Conservation (phyloP, 2,113 vertebrate species). For the Nanger granti region DNA sequence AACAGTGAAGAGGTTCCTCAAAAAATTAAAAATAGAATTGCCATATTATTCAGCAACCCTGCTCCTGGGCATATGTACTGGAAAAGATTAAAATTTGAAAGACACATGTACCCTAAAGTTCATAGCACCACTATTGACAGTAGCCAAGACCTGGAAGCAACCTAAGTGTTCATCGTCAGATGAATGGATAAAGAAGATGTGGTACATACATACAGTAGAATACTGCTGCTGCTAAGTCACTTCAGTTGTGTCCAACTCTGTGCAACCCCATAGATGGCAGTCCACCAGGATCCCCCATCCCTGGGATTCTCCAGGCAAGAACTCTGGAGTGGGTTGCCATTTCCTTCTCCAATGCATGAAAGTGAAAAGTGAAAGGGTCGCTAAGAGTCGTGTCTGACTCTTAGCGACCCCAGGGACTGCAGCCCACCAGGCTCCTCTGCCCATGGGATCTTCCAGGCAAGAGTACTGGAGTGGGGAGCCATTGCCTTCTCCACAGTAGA, state of each 20-base stretch:
- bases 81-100: not conserved
- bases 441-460: no score
- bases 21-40: not conserved
- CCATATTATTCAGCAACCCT: not conserved
- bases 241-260: accelerated
- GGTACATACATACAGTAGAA: not conserved
- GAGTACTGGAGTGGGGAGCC: no score
- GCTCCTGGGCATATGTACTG: not conserved
- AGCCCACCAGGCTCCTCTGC: no score
- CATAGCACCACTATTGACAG: not conserved
- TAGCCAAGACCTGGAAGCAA: not conserved
- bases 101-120: not conserved
- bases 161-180: not conserved
- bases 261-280: accelerated
- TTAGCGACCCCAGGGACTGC: accelerated
- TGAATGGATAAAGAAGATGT: not conserved
- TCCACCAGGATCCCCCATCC: accelerated
- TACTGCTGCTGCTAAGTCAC: not conserved
- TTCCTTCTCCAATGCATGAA: no score
- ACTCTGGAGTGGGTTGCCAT: no score
- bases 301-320: no score
- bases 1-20: not conserved
- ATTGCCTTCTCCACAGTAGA: no score
- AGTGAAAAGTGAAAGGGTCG: no score
- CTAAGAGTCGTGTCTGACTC: no score